These are phyloP conservation scores for Callaeas wilsoni DNA, from an alignment of 2,113 vertebrate genomes.

Conservation along the genomic window DNA sequence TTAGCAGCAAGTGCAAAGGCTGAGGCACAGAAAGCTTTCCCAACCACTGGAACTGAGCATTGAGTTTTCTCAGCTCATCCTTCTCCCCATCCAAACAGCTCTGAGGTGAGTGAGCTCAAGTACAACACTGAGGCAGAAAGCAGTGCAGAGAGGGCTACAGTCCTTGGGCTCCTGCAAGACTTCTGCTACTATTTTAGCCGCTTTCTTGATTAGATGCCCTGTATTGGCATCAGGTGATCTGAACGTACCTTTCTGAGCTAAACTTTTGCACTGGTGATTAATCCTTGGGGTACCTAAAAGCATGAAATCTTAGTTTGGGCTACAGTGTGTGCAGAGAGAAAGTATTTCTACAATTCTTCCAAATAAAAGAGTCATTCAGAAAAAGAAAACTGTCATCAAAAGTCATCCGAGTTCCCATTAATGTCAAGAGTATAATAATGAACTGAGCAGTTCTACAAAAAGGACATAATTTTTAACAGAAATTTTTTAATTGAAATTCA, in stretches of 20 bases:
- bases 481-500: neutral
- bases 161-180: neutral
- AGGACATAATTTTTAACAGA: neutral
- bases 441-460: neutral
- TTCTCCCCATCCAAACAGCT: neutral
- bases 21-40: neutral
- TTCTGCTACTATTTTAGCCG: neutral
- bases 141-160: neutral
- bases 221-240: neutral
- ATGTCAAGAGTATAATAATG: neutral
- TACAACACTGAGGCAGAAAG: accelerated
- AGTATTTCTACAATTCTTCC: neutral
- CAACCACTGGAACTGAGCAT: neutral
- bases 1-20: neutral
- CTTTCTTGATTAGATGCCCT: neutral
- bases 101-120: neutral
- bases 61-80: neutral
- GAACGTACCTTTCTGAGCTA: neutral
- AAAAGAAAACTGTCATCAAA: neutral
- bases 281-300: neutral
- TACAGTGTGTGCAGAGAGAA: neutral
- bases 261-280: neutral
- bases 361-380: neutral
- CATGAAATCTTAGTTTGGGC: neutral
- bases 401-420: neutral